Conservation (phyloP, 2,113 vertebrate genomes). For the Polypterus bichir region DNA sequence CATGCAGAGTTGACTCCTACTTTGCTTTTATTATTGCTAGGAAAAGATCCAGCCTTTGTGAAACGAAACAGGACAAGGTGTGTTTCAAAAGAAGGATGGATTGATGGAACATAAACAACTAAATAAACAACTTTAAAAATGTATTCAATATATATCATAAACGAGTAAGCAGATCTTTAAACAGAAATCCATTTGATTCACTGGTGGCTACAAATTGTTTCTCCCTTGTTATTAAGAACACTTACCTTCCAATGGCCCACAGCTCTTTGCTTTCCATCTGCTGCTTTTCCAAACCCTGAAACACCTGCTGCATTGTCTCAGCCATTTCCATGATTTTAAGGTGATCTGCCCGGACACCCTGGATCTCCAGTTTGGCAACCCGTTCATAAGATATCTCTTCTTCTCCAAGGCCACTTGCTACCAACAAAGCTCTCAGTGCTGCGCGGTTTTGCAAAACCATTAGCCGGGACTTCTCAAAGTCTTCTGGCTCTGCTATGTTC, state of each 20-base stretch:
- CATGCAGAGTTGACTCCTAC: too few species aligned
- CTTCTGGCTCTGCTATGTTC: constrained; percentile 41
- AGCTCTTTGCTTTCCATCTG: constrained; percentile 39
- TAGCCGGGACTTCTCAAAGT: constrained; percentile 47
- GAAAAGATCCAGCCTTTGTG: too few species aligned
- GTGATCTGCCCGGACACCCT: constrained; percentile 43
- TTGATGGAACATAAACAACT: too few species aligned
- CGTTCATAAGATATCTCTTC: constrained; percentile 36
- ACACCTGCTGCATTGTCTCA: constrained; percentile 47
- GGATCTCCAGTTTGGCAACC: constrained; percentile 43
- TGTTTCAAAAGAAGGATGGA: too few species aligned
- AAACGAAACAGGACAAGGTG: too few species aligned
- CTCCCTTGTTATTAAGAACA: too few species aligned
- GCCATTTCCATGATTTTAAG: constrained; percentile 33
- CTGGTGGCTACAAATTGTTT: too few species aligned
- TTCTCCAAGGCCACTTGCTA: constrained; percentile 44
- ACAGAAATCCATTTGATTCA: too few species aligned
- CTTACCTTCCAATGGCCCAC: constrained; percentile 37
- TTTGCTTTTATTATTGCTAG: too few species aligned
- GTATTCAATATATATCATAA: too few species aligned
- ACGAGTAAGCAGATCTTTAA: too few species aligned
- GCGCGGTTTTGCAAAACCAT: constrained; percentile 54
- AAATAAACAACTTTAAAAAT: too few species aligned
- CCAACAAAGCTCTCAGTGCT: constrained; percentile 41
- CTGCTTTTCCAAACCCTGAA: constrained; percentile 43